A percentile compares a stretch with the other conserved stretches of the same genome.
Evolutionary conservation across 2,888 invertebrate genomes (phyloP).

Genomic region (Eupithecia dodoneata): DNA sequence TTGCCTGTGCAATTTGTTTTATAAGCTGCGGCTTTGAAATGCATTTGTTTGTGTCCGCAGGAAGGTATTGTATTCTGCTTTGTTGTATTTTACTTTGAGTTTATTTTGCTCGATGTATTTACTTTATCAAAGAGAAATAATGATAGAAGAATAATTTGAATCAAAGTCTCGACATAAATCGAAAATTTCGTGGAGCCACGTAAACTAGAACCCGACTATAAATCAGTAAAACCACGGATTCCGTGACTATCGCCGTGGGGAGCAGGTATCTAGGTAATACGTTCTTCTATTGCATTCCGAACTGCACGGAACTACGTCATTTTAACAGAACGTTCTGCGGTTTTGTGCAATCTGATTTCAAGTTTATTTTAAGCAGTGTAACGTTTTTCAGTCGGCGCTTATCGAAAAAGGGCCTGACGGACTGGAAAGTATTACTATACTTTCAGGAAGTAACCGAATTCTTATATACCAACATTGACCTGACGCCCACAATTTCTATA

Average conservation of each 20-base stretch:
- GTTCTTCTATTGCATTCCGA: not conserved
- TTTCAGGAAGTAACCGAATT: not conserved
- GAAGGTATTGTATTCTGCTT: not conserved
- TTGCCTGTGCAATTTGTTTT: slow-evolving; percentile 32
- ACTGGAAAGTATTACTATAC: not conserved
- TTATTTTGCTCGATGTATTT: not conserved
- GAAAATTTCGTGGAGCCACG: slow-evolving; percentile 46
- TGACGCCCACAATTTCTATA: too few species aligned
- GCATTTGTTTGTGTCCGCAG: slow-evolving; percentile 20
- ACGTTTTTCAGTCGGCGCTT: not conserved
- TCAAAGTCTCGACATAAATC: not conserved
- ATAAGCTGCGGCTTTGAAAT: slow-evolving; percentile 22
- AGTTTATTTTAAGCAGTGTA: not conserved
- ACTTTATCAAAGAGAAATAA: not conserved
- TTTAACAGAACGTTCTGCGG: slow-evolving; percentile 8
- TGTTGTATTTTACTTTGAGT: not conserved
- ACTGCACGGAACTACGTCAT: slow-evolving; percentile 5
- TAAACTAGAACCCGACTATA: slow-evolving; percentile 40
- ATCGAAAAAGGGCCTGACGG: not conserved
- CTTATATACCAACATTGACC: too few species aligned
- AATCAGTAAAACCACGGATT: slow-evolving; percentile 45
- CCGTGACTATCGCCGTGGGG: slow-evolving; percentile 33
- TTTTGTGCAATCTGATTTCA: slow-evolving; percentile 10
- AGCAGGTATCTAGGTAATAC: not conserved
- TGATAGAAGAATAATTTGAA: not conserved